phyloP scores from a whole-genome alignment of 2,888 invertebrate genomes.

The Anoncus sp. region DNA sequence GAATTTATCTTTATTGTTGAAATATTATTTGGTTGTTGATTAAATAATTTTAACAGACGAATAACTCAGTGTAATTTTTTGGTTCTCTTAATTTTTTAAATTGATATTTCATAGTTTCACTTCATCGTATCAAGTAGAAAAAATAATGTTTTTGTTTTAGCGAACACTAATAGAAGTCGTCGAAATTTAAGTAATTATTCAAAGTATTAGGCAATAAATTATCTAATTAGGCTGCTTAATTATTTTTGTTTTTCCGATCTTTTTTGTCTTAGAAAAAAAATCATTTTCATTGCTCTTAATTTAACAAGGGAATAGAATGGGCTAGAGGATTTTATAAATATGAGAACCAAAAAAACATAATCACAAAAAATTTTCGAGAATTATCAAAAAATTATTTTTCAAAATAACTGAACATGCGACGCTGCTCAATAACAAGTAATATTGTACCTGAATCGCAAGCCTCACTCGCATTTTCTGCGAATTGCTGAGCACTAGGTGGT shows the following conservation, averaged over 20 bases:
- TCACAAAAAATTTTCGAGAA: constrained; percentile 2
- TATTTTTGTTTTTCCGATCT: no score
- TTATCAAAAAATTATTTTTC: constrained; percentile 20
- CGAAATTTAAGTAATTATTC: no score
- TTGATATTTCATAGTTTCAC: constrained; percentile 1
- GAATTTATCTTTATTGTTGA: constrained; percentile 19
- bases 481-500: constrained; percentile 23
- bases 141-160: constrained; percentile 38
- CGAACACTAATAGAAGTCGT: no score
- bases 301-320: constrained; percentile 1
- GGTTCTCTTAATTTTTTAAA: constrained; percentile 20
- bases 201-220: no score
- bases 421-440: constrained; percentile 1
- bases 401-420: constrained; percentile 14
- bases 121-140: no score
- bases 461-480: constrained; percentile 31
- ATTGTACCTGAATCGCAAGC: constrained; percentile 50
- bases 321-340: constrained; percentile 7
- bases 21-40: constrained; percentile 19
- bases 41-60: constrained; percentile 19
- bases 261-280: no score
- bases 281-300: no score
- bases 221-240: no score
- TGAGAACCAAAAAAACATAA: constrained; percentile 22
- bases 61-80: constrained; percentile 16